Evolutionary conservation across 2,888 invertebrate genomes (phyloP), one percentile per base, ranked within the genome.

Genomic region (Antheraea assamensis): DNA sequence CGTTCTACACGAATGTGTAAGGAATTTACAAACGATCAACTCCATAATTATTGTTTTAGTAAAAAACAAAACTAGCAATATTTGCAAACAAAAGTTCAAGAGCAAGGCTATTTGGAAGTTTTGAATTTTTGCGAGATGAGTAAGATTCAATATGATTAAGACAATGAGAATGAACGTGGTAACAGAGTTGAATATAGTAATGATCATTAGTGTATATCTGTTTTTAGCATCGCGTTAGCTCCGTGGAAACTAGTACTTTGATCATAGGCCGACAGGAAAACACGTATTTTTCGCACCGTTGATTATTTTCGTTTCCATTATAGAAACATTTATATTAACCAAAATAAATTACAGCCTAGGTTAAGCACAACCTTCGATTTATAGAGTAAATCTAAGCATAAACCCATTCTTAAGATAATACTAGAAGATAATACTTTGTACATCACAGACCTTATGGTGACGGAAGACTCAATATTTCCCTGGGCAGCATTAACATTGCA

Each of bases 61-160:
- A n/a, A 35, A 27, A 35, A n/a, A 35, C 7, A 68, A 68, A 15
- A 64, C 8, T 7, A 68, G 68, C 7, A 71, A n/a, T 71, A 61
- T 55, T 58, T 61, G 35, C 55, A 71, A 61, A 55, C 52, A 71
- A 58, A 55, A 30, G 55, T n/a, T 58, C 71, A 71, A 71, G 71
- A 61, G 55, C 35, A 58, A 71, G 71, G 71, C 35, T 10, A 52
- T 61, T 71, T 35, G 71, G 58, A 71, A 30, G 17, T 8, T 71
- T 71, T 30, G 17, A 71, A 71, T 71, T 71, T 30, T 61, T 71
- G 24, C 47, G 30, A 24, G 30, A 35, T 68, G 68, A 68, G 68
- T 68, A 68, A 68, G 31, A n/a, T 68, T 30, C 10, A 21, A 68
- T 68, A n/a, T 68, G 68, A 68, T 68, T 68, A 68, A 68, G n/a